Conservation (phyloP, 2,888 invertebrate species). For the Ormyrus thymus region DNA sequence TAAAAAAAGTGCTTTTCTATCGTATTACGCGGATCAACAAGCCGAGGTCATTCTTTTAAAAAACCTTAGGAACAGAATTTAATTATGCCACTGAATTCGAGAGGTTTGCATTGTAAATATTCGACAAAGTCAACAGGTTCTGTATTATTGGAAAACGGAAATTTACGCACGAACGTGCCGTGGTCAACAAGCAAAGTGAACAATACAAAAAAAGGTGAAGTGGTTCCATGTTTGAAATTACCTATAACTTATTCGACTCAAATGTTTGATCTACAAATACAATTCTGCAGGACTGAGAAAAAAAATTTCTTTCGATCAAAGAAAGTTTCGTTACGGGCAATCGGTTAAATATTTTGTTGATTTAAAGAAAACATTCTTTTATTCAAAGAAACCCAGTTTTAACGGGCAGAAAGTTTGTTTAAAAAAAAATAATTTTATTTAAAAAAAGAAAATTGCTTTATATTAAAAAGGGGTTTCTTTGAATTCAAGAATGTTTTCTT, state of each 20-base stretch:
- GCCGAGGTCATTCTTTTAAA: neutral
- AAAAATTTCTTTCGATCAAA: too few relatives aligned
- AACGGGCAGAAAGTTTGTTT: too few relatives aligned
- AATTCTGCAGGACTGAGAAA: too few relatives aligned
- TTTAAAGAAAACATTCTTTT: too few relatives aligned
- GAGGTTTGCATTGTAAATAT: conserved; percentile 53
- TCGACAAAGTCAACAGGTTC: conserved; percentile 50
- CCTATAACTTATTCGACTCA: neutral
- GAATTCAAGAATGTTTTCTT: too few relatives aligned
- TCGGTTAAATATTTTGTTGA: too few relatives aligned
- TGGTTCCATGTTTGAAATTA: conserved; percentile 16
- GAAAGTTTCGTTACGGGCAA: too few relatives aligned
- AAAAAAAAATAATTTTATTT: too few relatives aligned
- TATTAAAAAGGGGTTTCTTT: too few relatives aligned
- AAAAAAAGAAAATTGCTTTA: too few relatives aligned
- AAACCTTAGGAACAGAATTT: conserved; percentile 39
- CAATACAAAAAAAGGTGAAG: conserved; percentile 33
- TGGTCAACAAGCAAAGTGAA: conserved; percentile 39
- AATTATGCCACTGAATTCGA: conserved; percentile 43
- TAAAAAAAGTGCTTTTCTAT: conserved; percentile 23
- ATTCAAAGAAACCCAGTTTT: too few relatives aligned
- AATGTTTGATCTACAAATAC: conserved; percentile 22
- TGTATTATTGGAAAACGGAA: conserved; percentile 54
- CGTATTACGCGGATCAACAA: conserved; percentile 3
- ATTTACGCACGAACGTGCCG: conserved; percentile 22